phyloP scores from a whole-genome alignment of 2,113 vertebrate species.

The Struthidea cinerea region DNA sequence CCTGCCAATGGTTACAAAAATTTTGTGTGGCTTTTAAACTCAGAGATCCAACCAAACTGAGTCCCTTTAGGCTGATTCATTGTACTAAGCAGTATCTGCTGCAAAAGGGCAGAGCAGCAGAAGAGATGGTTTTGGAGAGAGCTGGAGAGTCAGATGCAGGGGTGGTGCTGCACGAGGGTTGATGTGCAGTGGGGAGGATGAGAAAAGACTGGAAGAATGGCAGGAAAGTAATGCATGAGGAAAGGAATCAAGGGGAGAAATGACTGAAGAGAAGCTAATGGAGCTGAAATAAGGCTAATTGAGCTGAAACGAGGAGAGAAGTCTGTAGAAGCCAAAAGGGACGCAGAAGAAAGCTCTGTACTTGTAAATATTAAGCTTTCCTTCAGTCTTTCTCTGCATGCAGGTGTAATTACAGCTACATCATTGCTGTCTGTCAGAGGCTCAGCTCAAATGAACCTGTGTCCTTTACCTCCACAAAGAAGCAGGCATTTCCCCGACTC shows the following conservation, averaged over 20 bases:
- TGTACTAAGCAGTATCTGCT: not conserved
- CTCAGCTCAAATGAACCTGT: not conserved
- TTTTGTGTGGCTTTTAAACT: not conserved
- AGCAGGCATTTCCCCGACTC: conserved; percentile 73
- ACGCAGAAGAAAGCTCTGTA: not conserved
- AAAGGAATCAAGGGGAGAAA: not conserved
- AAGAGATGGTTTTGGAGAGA: not conserved
- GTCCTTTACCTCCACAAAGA: conserved; percentile 72
- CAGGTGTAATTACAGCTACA: not conserved
- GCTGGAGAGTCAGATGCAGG: too few relatives aligned
- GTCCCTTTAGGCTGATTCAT: not conserved
- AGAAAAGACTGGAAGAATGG: not conserved
- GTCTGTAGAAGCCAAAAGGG: not conserved
- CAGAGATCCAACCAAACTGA: not conserved
- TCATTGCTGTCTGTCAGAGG: not conserved
- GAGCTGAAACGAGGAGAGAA: not conserved
- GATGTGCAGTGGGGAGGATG: not conserved
- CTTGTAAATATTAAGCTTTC: not conserved
- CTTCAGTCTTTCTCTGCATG: not conserved
- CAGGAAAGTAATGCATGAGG: not conserved
- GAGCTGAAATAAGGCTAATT: not conserved
- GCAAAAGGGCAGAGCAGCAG: not conserved
- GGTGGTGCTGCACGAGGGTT: not conserved
- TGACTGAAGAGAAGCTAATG: not conserved
- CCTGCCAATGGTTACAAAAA: not conserved